A percentile compares a stretch with the other conserved stretches of the same genome.
phyloP scores from a whole-genome alignment of 2,113 vertebrate genomes.

The Pteropus alecto region DNA sequence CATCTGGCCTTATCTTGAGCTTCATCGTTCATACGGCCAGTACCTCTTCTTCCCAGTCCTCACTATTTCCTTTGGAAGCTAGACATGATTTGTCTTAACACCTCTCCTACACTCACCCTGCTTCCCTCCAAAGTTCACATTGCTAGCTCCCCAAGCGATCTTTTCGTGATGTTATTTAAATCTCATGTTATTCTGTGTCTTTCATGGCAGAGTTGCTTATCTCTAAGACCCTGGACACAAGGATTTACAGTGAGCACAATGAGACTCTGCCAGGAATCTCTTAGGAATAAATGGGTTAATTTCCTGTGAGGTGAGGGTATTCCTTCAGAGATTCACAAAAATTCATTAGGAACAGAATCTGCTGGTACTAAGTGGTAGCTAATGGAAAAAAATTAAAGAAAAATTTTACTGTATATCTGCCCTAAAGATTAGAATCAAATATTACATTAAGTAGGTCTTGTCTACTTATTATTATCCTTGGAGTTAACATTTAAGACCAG shows the following conservation, averaged over 20 bases:
- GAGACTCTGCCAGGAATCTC: background rate
- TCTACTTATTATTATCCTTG: background rate
- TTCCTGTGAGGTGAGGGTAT: background rate
- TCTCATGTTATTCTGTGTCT: background rate
- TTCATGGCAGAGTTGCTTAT: background rate
- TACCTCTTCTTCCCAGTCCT: background rate
- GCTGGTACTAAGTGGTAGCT: background rate
- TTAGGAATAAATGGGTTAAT: background rate
- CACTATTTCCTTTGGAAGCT: background rate
- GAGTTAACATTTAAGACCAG: constrained; percentile 12
- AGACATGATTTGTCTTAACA: background rate
- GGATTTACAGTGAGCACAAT: background rate
- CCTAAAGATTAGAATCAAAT: background rate
- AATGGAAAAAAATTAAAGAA: background rate
- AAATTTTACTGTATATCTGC: background rate
- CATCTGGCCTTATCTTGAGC: background rate
- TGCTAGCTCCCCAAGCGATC: background rate
- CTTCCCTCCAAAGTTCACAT: background rate
- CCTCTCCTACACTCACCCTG: background rate
- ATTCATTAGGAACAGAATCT: background rate
- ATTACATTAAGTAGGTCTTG: background rate
- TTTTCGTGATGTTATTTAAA: constrained; percentile 3
- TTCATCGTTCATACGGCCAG: background rate
- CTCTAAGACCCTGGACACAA: background rate
- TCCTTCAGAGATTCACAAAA: constrained; percentile 17